Conservation (phyloP, 1,140 invertebrate genomes). For the Gonioctena quinquepunctata region DNA sequence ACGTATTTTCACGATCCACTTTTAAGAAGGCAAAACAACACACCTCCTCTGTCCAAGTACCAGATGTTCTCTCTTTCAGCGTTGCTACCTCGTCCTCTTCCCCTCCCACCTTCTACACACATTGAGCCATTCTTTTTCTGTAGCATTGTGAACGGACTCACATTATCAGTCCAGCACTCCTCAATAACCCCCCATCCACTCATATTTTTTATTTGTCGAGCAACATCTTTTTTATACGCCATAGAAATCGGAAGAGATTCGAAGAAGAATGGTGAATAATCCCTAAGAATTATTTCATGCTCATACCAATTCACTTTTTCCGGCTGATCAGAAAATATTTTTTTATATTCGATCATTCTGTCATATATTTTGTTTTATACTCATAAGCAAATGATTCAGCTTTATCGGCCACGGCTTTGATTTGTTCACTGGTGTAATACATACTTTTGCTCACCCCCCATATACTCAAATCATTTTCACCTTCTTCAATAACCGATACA, state of each 20-base stretch:
- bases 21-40: too few species aligned
- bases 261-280: constrained; percentile 31
- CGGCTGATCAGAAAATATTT: constrained; percentile 23
- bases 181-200: constrained; percentile 19
- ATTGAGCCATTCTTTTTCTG: neutral
- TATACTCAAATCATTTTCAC: neutral
- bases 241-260: constrained; percentile 42
- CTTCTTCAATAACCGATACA: neutral
- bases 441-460: neutral
- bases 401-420: neutral
- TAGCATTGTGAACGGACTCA: neutral
- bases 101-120: too few species aligned
- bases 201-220: constrained; percentile 33
- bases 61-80: too few species aligned
- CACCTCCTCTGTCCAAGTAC: too few species aligned
- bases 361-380: neutral
- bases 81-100: too few species aligned
- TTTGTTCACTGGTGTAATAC: neutral
- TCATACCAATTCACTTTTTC: constrained; percentile 32
- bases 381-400: neutral
- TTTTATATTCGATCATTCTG: neutral
- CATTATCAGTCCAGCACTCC: neutral
- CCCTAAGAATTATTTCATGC: constrained; percentile 37
- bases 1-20: too few species aligned
- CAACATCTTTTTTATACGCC: constrained; percentile 32